phyloP scores from a whole-genome alignment of 2,888 invertebrate species.

The Agrotis segetum region DNA sequence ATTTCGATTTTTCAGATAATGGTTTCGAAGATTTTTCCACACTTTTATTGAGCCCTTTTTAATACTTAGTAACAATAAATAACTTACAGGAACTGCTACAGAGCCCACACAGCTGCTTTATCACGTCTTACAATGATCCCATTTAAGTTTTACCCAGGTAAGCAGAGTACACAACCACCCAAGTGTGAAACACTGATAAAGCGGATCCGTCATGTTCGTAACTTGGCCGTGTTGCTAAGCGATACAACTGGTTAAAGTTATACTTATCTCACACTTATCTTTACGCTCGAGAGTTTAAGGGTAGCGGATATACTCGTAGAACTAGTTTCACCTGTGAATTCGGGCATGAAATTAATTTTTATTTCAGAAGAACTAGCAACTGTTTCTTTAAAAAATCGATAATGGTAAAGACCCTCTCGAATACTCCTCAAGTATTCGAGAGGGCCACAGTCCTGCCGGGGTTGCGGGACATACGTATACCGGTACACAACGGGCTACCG shows the following conservation, averaged over 20 bases:
- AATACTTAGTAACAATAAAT: neutral
- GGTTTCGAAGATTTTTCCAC: no score
- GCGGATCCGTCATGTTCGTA: constrained; percentile 29
- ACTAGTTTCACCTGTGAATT: neutral
- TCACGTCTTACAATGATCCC: constrained; percentile 14
- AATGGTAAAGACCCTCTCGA: no score
- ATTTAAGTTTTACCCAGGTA: constrained; percentile 29
- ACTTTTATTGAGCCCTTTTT: no score
- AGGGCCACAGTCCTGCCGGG: no score
- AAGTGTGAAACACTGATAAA: constrained; percentile 49
- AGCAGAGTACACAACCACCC: constrained; percentile 16
- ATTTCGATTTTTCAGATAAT: no score
- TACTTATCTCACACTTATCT: constrained; percentile 45
- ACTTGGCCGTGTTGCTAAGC: constrained; percentile 18
- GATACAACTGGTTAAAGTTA: constrained; percentile 50
- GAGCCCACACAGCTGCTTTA: neutral
- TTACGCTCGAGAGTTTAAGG: constrained; percentile 34
- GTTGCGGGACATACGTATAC: no score
- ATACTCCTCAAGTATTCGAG: no score
- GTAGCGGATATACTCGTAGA: neutral
- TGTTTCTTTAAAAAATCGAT: no score
- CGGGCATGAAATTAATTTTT: neutral
- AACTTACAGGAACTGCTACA: neutral
- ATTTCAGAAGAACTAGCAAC: neutral
- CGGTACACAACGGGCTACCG: no score